These are phyloP conservation scores for Mastomys coucha DNA, from an alignment of 2,113 vertebrate genomes.

Conservation along the genomic window DNA sequence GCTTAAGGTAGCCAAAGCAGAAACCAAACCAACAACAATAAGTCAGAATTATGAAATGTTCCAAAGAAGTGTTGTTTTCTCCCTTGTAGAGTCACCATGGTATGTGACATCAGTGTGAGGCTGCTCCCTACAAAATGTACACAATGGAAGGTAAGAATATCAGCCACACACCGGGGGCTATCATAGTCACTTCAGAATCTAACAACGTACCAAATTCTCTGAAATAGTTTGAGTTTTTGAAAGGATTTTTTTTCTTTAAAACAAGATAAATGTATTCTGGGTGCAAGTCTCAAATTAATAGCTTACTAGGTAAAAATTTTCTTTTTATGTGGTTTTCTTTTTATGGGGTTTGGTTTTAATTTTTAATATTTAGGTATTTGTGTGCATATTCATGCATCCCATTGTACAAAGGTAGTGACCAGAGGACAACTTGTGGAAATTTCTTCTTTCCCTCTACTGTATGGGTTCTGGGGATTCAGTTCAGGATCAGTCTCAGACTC, in stretches of 20 bases:
- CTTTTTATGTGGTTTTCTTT: neutral
- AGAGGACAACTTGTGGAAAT: neutral
- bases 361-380: neutral
- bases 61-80: neutral
- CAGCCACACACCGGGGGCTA: neutral
- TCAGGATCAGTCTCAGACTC: neutral
- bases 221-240: neutral
- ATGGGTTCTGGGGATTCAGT: neutral
- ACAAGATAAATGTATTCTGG: conserved; percentile 20
- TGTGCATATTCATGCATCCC: neutral
- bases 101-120: neutral
- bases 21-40: neutral
- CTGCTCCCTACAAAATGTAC: neutral
- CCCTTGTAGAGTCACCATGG: neutral
- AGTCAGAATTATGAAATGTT: neutral
- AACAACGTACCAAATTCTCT: neutral
- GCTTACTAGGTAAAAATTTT: neutral
- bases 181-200: conserved; percentile 12
- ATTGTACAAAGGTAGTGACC: neutral
- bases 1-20: conserved; percentile 12
- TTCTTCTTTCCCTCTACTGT: neutral
- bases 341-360: neutral
- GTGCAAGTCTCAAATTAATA: neutral
- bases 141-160: neutral
- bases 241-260: neutral